These are phyloP conservation scores for Tylochromis polylepis DNA, from an alignment of 2,113 vertebrate genomes.

Conservation along the genomic window DNA sequence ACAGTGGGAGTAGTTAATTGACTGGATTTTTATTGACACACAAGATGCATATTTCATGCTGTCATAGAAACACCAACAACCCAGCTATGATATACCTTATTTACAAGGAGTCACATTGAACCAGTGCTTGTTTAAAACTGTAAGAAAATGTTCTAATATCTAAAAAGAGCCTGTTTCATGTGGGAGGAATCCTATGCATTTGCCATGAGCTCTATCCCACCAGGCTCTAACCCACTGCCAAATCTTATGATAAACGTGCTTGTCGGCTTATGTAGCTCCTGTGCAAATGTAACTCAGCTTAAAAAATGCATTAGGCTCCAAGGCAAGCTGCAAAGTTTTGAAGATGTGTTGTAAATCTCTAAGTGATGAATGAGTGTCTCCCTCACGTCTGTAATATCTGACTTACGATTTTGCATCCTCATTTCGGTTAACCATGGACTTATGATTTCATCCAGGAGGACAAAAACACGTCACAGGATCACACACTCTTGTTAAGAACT, in stretches of 20 bases:
- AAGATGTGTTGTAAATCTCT: neutral
- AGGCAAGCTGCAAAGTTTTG: neutral
- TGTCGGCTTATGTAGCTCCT: neutral
- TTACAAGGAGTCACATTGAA: neutral
- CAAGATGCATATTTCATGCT: neutral
- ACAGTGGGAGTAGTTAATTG: neutral
- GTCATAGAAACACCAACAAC: neutral
- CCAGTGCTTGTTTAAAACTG: neutral
- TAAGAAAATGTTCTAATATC: neutral
- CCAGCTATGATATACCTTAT: neutral
- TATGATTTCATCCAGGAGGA: neutral
- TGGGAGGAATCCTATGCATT: no score
- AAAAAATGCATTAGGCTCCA: neutral
- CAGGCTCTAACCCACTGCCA: neutral
- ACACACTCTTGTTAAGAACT: neutral
- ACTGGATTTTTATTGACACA: neutral
- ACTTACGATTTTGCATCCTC: neutral
- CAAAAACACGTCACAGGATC: neutral
- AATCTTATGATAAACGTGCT: neutral
- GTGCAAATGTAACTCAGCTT: neutral
- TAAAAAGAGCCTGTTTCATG: neutral
- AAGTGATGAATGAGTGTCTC: neutral
- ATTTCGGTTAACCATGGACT: neutral
- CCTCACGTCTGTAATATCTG: neutral
- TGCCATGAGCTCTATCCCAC: neutral